A percentile compares a stretch with the other conserved stretches of the same genome.
These are phyloP conservation scores for Nesogale talazaci DNA, from an alignment of 2,113 vertebrate genomes.

Conservation along the genomic window DNA sequence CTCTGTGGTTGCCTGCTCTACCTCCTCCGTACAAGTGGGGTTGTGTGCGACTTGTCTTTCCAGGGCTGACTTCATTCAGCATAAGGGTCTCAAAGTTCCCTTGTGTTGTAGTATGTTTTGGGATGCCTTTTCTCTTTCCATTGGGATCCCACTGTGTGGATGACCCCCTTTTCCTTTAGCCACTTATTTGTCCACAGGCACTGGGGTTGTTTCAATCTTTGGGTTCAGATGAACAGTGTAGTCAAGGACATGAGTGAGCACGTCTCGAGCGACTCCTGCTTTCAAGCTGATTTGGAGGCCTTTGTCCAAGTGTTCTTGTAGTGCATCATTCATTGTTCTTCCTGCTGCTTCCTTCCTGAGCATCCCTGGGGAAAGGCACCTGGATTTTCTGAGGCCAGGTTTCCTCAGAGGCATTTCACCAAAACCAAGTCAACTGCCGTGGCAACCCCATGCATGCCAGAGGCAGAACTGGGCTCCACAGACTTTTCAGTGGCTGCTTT, in stretches of 20 bases:
- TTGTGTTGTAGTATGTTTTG: neutral
- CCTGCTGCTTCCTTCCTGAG: neutral
- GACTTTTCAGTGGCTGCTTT: neutral
- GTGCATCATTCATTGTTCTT: neutral
- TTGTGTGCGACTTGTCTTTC: neutral
- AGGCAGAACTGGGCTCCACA: neutral
- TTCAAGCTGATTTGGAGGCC: neutral
- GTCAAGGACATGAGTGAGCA: neutral
- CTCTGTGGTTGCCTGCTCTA: neutral
- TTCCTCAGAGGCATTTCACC: neutral
- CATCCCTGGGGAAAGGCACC: neutral
- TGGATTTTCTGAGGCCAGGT: neutral
- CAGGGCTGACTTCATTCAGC: neutral
- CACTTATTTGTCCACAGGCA: neutral
- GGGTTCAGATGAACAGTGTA: neutral
- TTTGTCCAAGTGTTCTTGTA: neutral
- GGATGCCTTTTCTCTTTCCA: neutral
- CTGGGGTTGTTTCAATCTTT: neutral
- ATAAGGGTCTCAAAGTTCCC: neutral
- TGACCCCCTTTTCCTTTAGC: neutral
- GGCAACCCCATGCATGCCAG: too few species aligned
- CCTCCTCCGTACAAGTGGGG: neutral
- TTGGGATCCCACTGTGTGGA: neutral
- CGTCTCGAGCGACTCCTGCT: neutral
- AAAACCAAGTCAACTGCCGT: neutral